phyloP scores from a whole-genome alignment of 2,113 vertebrate genomes.

The Toxostoma redivivum region DNA sequence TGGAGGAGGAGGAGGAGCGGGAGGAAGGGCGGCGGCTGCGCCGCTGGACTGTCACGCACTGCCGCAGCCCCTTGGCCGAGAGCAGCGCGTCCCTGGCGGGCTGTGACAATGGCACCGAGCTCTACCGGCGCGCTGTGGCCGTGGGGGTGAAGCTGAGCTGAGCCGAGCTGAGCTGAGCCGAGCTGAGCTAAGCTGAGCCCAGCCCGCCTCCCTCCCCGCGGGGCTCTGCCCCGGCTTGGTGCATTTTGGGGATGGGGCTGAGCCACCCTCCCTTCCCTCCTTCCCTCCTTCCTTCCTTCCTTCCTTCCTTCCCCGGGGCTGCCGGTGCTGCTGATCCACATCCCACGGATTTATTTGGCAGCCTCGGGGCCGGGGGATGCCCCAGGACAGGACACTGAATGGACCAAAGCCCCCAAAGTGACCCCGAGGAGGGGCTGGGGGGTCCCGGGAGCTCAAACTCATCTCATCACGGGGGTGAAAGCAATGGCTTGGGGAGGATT shows the following conservation, averaged over 20 bases:
- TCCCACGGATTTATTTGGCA: not conserved
- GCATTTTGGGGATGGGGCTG: not conserved
- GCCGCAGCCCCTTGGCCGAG: slow-evolving; percentile 65
- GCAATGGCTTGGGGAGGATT: not conserved
- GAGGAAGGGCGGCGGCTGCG: slow-evolving; percentile 37
- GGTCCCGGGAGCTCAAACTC: not conserved
- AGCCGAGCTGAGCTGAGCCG: not conserved
- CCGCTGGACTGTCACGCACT: slow-evolving; percentile 68
- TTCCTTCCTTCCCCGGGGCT: not conserved
- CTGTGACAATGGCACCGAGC: slow-evolving; percentile 74
- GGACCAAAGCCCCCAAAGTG: not conserved
- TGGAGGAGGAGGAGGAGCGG: slow-evolving; percentile 61
- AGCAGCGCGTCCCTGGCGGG: slow-evolving; percentile 80
- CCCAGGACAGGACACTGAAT: not conserved
- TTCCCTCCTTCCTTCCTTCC: too few species aligned
- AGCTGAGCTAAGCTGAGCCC: slow-evolving; percentile 51
- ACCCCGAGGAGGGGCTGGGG: not conserved
- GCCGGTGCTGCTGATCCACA: not conserved
- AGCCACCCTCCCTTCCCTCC: not conserved
- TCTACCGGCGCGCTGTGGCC: slow-evolving; percentile 72
- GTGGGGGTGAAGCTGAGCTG: slow-evolving; percentile 73
- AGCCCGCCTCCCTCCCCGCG: not conserved
- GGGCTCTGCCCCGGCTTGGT: accelerated
- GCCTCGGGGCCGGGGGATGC: not conserved
- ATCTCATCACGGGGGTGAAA: not conserved